Percentiles rank a stretch among this genome's conserved stretches.
Conservation (phyloP, 2,797 vertebrate species). For the Antennarius maculatus region DNA sequence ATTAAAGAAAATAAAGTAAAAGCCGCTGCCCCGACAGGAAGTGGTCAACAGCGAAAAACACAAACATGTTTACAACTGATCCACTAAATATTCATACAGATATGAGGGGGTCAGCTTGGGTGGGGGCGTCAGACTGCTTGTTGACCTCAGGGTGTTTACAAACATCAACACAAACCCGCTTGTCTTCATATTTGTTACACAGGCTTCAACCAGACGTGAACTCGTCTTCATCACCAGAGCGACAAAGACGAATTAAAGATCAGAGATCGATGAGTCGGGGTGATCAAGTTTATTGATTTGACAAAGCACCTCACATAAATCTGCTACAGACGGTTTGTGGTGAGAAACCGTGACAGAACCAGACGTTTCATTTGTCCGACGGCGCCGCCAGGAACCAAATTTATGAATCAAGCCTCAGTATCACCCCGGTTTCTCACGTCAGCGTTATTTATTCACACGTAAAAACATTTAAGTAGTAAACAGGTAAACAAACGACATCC, state of each 20-base stretch:
- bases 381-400: too few species aligned
- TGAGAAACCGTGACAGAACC: slow-evolving; percentile 39
- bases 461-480: slow-evolving; percentile 36
- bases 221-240: too few species aligned
- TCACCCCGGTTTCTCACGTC: slow-evolving; percentile 2
- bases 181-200: not conserved
- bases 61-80: too few species aligned
- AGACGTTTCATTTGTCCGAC: not conserved
- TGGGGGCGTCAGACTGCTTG: not conserved
- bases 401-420: too few species aligned
- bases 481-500: slow-evolving; percentile 53
- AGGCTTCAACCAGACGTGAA: too few species aligned
- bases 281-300: slow-evolving; percentile 55
- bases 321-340: slow-evolving; percentile 19
- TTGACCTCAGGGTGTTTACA: not conserved
- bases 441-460: slow-evolving; percentile 26
- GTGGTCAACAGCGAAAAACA: too few species aligned
- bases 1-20: too few species aligned
- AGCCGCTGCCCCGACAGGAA: too few species aligned
- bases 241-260: not conserved
- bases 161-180: too few species aligned
- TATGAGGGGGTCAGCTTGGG: accelerated
- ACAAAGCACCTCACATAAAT: slow-evolving; percentile 47
- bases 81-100: not conserved
- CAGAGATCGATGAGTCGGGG: not conserved